Evolutionary conservation across 1,140 invertebrate genomes (phyloP).

Genomic region (Fopius arisanus): DNA sequence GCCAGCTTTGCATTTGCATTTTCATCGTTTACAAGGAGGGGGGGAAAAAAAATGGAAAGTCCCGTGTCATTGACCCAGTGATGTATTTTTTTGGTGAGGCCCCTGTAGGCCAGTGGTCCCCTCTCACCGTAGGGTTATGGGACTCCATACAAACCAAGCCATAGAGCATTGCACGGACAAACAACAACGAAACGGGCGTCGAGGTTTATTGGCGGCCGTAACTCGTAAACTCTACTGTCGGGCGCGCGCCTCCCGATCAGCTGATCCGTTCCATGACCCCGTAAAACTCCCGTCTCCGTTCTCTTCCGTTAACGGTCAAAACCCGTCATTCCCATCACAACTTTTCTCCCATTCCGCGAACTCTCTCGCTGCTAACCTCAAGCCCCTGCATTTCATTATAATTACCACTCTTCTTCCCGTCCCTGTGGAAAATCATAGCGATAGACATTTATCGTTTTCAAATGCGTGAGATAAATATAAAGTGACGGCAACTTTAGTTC

Average conservation of each 20-base stretch:
- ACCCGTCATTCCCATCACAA: constrained; percentile 30
- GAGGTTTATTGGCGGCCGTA: constrained; percentile 65
- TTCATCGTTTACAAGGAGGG: not conserved
- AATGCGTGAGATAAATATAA: constrained; percentile 31
- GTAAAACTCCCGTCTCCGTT: constrained; percentile 24
- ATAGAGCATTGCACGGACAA: not conserved
- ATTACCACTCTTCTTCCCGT: not conserved
- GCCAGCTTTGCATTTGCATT: not conserved
- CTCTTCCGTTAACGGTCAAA: constrained; percentile 46
- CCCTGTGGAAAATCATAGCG: not conserved
- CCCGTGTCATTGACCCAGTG: not conserved
- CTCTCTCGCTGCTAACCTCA: constrained; percentile 28
- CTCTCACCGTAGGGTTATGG: constrained; percentile 21
- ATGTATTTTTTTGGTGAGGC: constrained; percentile 31
- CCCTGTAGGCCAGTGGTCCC: constrained; percentile 36
- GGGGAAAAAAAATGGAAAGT: not conserved
- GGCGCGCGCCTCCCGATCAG: constrained; percentile 63
- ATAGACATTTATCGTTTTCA: constrained; percentile 28
- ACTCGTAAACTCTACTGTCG: constrained; percentile 61
- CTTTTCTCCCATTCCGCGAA: not conserved
- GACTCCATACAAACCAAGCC: not conserved
- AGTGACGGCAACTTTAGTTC: constrained; percentile 41
- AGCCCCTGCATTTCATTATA: constrained; percentile 32
- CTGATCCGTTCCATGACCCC: constrained; percentile 64
- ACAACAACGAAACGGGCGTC: constrained; percentile 42